A percentile compares a stretch with the other conserved stretches of the same genome.
Conservation (phyloP, 2,113 vertebrate species). For the Strix aluco region DNA sequence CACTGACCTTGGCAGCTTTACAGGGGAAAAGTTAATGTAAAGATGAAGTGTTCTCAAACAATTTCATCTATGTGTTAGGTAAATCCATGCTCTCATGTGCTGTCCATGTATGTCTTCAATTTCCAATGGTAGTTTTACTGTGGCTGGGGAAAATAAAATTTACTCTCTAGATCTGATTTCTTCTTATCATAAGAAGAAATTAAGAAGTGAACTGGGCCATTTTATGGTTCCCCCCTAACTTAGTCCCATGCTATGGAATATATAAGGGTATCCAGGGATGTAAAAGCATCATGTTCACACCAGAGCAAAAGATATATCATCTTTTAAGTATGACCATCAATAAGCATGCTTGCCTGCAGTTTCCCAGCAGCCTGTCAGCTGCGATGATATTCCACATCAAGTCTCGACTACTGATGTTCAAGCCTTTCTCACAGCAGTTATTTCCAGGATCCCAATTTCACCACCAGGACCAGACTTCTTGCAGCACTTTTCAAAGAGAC, state of each 20-base stretch:
- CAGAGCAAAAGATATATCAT: neutral
- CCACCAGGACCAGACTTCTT: neutral
- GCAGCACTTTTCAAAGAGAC: neutral
- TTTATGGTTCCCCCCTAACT: neutral
- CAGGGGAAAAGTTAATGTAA: neutral
- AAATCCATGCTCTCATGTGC: slow-evolving; percentile 8
- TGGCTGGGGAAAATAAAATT: neutral
- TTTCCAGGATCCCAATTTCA: neutral
- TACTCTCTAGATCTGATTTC: neutral
- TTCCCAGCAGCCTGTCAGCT: neutral
- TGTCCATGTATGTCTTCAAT: neutral
- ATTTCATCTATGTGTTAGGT: slow-evolving; percentile 2
- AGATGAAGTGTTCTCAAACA: slow-evolving; percentile 24
- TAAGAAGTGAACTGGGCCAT: neutral
- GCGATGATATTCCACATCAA: neutral
- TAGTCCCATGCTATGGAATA: neutral
- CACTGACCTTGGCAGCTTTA: slow-evolving; percentile 10
- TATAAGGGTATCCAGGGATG: neutral
- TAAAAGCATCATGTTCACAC: neutral
- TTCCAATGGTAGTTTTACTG: neutral
- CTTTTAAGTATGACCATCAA: neutral
- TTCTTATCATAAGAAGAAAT: neutral
- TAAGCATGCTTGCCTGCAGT: neutral
- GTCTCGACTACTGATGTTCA: neutral
- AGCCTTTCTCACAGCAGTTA: neutral